These are phyloP conservation scores for Poecilia picta DNA, from an alignment of 2,797 vertebrate genomes.

Conservation along the genomic window DNA sequence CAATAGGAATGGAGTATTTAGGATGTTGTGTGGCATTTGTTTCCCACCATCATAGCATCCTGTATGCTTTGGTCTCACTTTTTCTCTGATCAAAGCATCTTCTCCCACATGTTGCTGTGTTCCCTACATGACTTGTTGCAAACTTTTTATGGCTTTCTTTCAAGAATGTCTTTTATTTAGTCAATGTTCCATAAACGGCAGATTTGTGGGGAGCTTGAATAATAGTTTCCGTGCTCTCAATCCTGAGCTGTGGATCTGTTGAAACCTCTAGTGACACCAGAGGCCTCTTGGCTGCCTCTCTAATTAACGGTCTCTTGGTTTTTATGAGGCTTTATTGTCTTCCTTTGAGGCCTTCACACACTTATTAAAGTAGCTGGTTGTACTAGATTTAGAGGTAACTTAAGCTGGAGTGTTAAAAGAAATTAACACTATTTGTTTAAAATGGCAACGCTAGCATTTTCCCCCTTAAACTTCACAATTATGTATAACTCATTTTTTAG, in stretches of 20 bases:
- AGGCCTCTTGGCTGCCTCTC: not conserved
- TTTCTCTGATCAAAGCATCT: not conserved
- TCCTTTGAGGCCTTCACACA: not conserved
- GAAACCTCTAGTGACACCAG: not conserved
- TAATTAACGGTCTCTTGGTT: slow-evolving; percentile 2
- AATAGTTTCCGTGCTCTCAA: not conserved
- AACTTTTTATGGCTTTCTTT: not conserved
- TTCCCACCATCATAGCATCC: not conserved
- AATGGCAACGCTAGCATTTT: not conserved
- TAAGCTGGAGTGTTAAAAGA: not conserved
- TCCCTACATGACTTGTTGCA: not conserved
- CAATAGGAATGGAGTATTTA: not conserved
- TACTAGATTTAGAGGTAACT: not conserved
- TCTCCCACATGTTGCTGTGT: not conserved
- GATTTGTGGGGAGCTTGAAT: not conserved
- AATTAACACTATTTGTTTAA: not conserved
- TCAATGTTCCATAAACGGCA: not conserved
- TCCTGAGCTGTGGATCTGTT: not conserved
- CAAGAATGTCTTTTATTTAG: not conserved
- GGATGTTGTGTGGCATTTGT: not conserved
- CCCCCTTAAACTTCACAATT: not conserved
- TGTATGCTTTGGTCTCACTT: not conserved
- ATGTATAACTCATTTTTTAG: not conserved
- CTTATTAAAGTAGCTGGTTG: not conserved
- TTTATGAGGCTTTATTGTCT: not conserved